These are phyloP conservation scores for Gallinago undulata DNA, from an alignment of 2,113 vertebrate species.

Conservation along the genomic window DNA sequence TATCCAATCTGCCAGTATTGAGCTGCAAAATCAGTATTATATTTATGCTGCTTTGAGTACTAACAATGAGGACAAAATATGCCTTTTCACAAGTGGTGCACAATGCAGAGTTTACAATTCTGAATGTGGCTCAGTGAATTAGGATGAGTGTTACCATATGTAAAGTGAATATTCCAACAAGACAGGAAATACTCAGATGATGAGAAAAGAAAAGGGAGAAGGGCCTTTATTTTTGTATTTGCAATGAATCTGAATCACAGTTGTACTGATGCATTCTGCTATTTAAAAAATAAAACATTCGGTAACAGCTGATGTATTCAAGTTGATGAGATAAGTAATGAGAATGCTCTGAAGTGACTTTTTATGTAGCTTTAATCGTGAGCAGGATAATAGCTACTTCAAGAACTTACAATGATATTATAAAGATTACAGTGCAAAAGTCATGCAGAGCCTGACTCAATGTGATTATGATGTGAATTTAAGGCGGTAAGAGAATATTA, in stretches of 20 bases:
- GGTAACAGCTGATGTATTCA: neutral
- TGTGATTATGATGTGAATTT: neutral
- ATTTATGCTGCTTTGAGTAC: slow-evolving; percentile 30
- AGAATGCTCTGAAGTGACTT: slow-evolving; percentile 25
- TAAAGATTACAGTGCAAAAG: slow-evolving; percentile 34
- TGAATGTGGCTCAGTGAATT: neutral
- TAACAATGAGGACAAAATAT: neutral
- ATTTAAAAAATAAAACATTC: neutral
- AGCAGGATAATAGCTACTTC: slow-evolving; percentile 33
- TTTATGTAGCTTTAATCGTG: slow-evolving; percentile 39
- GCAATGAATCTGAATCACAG: neutral
- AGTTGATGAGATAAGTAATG: slow-evolving; percentile 1
- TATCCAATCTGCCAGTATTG: neutral
- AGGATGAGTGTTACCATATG: neutral
- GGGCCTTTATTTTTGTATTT: neutral
- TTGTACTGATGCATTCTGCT: neutral
- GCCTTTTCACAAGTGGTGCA: neutral
- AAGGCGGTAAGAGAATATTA: neutral
- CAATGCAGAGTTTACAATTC: neutral
- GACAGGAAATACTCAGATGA: neutral
- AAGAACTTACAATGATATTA: neutral
- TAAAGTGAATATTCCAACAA: neutral
- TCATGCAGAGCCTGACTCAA: neutral
- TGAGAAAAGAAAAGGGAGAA: neutral
- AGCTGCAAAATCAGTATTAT: slow-evolving; percentile 23